phyloP scores from a whole-genome alignment of 2,888 invertebrate genomes.

The Heliconius ismenius region DNA sequence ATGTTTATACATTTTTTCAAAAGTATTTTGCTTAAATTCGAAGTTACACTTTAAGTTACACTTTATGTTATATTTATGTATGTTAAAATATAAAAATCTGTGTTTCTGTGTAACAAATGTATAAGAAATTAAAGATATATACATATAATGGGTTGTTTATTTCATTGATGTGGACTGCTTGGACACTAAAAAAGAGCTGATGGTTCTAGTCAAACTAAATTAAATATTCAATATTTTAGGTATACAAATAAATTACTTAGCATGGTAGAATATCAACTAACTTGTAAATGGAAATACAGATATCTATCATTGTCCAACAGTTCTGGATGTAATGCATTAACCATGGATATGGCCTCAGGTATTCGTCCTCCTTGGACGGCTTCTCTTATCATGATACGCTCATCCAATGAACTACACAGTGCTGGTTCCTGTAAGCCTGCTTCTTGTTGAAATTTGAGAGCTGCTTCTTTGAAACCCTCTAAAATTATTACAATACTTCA shows the following conservation, averaged over 20 bases:
- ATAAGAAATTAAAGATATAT: too few species aligned
- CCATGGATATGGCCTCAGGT: constrained; percentile 95
- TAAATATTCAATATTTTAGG: not conserved
- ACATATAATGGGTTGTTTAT: too few species aligned
- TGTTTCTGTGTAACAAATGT: too few species aligned
- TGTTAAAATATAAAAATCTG: too few species aligned
- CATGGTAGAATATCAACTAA: constrained; percentile 72
- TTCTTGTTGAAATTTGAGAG: constrained; percentile 97
- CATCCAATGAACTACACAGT: constrained; percentile 90
- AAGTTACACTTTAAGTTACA: too few species aligned
- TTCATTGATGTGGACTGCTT: too few species aligned
- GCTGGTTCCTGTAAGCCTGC: constrained; percentile 86
- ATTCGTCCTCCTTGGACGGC: constrained; percentile 96
- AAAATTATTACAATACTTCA: constrained; percentile 26
- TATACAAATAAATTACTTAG: not conserved
- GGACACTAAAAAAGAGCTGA: too few species aligned
- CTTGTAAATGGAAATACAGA: constrained; percentile 96
- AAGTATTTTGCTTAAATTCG: too few species aligned
- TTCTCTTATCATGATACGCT: constrained; percentile 94
- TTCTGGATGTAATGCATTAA: constrained; percentile 97
- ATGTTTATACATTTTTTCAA: too few species aligned
- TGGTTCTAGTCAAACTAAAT: not conserved
- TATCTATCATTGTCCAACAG: constrained; percentile 96
- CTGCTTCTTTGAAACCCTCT: constrained; percentile 98
- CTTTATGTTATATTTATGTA: too few species aligned